These are phyloP conservation scores for Hipparchia semele DNA, from an alignment of 2,888 invertebrate genomes.

Conservation along the genomic window DNA sequence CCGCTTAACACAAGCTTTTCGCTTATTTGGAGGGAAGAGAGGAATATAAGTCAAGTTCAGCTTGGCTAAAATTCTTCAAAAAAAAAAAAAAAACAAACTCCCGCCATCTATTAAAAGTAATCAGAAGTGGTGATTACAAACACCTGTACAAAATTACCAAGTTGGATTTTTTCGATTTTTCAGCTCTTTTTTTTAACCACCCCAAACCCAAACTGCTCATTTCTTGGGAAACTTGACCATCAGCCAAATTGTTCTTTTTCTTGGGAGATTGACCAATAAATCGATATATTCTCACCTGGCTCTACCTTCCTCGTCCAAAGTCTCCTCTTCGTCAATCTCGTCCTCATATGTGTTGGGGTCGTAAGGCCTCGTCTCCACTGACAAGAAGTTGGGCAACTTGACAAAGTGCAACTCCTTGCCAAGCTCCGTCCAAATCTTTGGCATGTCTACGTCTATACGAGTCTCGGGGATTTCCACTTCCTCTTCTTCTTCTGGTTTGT, in stretches of 20 bases:
- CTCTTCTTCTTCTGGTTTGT: conserved; percentile 86
- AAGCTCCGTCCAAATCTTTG: conserved; percentile 95
- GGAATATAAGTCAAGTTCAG: no score
- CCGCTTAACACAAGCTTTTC: no score
- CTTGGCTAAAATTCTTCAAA: no score
- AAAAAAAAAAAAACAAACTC: no score
- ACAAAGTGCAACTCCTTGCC: conserved; percentile 97
- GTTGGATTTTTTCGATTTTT: no score
- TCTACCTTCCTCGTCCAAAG: conserved; percentile 98
- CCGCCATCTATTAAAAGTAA: no score
- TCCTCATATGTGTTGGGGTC: conserved; percentile 98
- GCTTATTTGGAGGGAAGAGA: no score
- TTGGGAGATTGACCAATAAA: not conserved
- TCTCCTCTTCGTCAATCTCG: conserved; percentile 99
- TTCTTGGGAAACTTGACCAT: no score
- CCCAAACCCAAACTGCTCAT: not conserved
- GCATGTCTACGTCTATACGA: conserved; percentile 98
- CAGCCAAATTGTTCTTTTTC: no score
- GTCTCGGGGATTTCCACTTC: conserved; percentile 96
- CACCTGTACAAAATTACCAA: no score
- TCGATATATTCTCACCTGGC: conserved; percentile 82
- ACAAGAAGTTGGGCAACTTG: conserved; percentile 98
- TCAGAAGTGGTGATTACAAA: no score
- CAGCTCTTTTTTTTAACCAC: no score
- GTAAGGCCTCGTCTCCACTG: conserved; percentile 98